Evolutionary conservation across 2,113 vertebrate genomes (phyloP), one percentile per base, ranked within the genome.

Genomic region (Lophura nycthemera): DNA sequence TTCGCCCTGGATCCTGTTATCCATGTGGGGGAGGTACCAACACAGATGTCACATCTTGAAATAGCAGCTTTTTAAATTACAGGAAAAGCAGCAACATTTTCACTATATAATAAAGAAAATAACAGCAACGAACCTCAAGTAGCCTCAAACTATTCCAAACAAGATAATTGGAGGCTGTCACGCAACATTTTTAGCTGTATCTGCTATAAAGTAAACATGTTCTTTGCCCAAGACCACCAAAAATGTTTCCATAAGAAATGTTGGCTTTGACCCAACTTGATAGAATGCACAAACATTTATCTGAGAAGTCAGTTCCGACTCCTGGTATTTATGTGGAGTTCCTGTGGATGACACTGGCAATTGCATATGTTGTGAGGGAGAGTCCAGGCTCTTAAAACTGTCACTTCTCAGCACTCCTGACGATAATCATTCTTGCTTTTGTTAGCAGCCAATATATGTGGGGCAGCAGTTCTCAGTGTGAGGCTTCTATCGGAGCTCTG

Each of bases 171-270:
- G 86, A 96, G 90, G 81, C 96, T 86, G 74, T 29, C 89, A 50
- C 70, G 48, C 61, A 11, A 74, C 93, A 96, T 96, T 97, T 96
- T 96, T 95, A 90, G 95, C 79, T 93, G 4, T 95, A 95, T 95
- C 92, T 94, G 70, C 93, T 95, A 66, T 93, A 96, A 92, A 94
- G 89, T 95, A 96, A 94, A 97, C 92, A 92, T 45, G 30, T 66
- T 84, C 93, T 76, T 81, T 92, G 93, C 95, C 89, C 77, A 32
- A 48, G 94, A 96, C 94, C 92, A 70, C 85, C 92, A 94, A 50
- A 86, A 87, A 89, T 92, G 93, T 97, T 96, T 92, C 83, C 83
- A 88, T 91, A 96, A 74, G 65, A 74, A 89, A 66, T n/a, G 77
- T 3, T 94, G 94, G 91, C 94, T 75, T 52, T 64, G 48, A 42